Conservation (phyloP, 2,797 vertebrate species). For the Enteromius thamalakanensis region DNA sequence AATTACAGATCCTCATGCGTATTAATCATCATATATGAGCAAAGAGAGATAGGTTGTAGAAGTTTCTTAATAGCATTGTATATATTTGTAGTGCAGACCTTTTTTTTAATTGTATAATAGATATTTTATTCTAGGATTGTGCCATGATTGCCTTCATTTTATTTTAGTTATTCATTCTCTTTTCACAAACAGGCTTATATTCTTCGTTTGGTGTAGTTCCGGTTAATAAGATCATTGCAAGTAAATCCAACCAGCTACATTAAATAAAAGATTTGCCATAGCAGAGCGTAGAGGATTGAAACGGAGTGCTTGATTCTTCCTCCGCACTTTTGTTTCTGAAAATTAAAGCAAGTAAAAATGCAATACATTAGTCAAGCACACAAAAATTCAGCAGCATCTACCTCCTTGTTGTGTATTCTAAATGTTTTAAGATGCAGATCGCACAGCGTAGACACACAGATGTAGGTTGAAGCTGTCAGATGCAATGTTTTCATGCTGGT, state of each 20-base stretch:
- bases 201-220: not conserved
- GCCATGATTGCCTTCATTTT: not conserved
- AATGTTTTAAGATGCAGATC: not conserved
- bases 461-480: conserved; percentile 28
- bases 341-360: not conserved
- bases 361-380: not conserved
- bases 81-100: not conserved
- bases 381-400: not conserved
- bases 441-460: not conserved
- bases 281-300: not conserved
- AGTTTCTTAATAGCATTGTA: not conserved
- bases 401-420: not conserved
- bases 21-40: not conserved
- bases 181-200: conserved; percentile 9
- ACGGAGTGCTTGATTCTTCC: not conserved
- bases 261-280: conserved; percentile 6
- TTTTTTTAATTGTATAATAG: not conserved
- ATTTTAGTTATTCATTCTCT: not conserved
- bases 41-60: not conserved
- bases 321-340: not conserved
- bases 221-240: not conserved
- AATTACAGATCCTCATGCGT: not conserved
- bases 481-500: not conserved
- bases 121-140: not conserved
- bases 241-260: conserved; percentile 11